Evolutionary conservation across 2,888 invertebrate species (phyloP), one percentile per base, ranked within the genome.

Genomic region (Drosophila peninsularis): DNA sequence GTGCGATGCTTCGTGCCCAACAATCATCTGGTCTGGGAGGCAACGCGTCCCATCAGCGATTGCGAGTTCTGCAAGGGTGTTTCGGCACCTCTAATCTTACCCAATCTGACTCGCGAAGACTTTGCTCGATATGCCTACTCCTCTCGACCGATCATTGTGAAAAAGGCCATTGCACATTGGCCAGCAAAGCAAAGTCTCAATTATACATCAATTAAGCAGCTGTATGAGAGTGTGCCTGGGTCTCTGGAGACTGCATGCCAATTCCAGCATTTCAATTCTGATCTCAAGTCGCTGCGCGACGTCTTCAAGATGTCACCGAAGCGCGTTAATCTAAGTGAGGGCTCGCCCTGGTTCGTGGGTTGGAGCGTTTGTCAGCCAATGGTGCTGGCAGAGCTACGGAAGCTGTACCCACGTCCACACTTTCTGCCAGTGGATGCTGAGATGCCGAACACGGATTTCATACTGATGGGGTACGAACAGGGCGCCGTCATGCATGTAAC

Each of bases 301-400:
- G 96, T 97, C 13, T 96, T 98, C 89, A 93, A 94, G 68, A 96
- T 97, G 96, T 94, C 95, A 7, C 92, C 94, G 49, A 93, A 93
- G 56, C 94, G 96, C 88, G 94, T 95, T 6, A 90, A 90, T 50
- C 80, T 90, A 5, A 93, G 91, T 32, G 94, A 95, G 92, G 93
- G 94, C 39, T 94, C 95, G 2, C 95, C 97, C 1, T 98, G 97
- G 97, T 98, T 98, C 93, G 96, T 98, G 49, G 98, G 98, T 78
- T 97, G 97, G 97, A 96, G 96, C 63, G 98, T 98, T 91, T 98
- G 98, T 90, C 96, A 98, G 93, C 95, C 96, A n/a, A 94, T 95
- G 53, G 95, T 98, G 39, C 92, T 96, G 73, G 93, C 94, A 14
- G 94, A 95, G 89, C 94, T 98, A 86, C 94, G 97, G 62, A 93